These are phyloP conservation scores for Lydus trimaculatus DNA, from an alignment of 2,888 invertebrate species.

Conservation along the genomic window DNA sequence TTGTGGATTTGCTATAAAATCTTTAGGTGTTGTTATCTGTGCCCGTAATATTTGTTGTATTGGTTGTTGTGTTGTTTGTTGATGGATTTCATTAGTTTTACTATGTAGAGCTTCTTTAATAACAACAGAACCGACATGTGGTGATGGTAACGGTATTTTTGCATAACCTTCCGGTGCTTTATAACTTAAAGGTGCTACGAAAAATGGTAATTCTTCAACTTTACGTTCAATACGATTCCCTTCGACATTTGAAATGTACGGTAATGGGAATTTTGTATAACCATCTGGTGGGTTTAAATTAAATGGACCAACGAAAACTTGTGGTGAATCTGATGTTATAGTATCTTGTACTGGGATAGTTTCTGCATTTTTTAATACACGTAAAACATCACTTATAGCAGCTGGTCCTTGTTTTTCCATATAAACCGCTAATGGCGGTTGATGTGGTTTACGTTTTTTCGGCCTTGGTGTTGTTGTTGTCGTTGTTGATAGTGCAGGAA, in stretches of 20 bases:
- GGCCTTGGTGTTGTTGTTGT: slow-evolving; percentile 59
- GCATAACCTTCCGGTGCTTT: slow-evolving; percentile 84
- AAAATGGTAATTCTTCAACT: slow-evolving; percentile 79
- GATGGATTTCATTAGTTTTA: slow-evolving; percentile 32
- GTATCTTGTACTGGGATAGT: slow-evolving; percentile 80
- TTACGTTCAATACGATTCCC: slow-evolving; percentile 73
- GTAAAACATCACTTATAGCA: slow-evolving; percentile 74
- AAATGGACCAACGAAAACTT: slow-evolving; percentile 84
- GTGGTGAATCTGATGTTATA: slow-evolving; percentile 73
- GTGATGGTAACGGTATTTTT: slow-evolving; percentile 85
- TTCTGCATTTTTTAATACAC: slow-evolving; percentile 73
- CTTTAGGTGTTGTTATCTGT: slow-evolving; percentile 1
- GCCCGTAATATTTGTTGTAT: slow-evolving; percentile 10
- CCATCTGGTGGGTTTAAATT: slow-evolving; percentile 74
- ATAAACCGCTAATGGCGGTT: slow-evolving; percentile 84
- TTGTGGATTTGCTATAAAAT: neutral
- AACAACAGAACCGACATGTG: slow-evolving; percentile 87
- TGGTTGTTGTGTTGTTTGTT: slow-evolving; percentile 13
- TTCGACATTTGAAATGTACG: slow-evolving; percentile 79
- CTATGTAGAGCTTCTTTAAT: slow-evolving; percentile 37
- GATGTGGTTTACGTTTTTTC: slow-evolving; percentile 76
- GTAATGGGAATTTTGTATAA: slow-evolving; percentile 82
- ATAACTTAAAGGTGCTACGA: slow-evolving; percentile 85
- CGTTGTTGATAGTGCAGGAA: slow-evolving; percentile 55
- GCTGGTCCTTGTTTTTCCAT: slow-evolving; percentile 68